Conservation (phyloP, 1,140 invertebrate genomes). For the Idris sp. region DNA sequence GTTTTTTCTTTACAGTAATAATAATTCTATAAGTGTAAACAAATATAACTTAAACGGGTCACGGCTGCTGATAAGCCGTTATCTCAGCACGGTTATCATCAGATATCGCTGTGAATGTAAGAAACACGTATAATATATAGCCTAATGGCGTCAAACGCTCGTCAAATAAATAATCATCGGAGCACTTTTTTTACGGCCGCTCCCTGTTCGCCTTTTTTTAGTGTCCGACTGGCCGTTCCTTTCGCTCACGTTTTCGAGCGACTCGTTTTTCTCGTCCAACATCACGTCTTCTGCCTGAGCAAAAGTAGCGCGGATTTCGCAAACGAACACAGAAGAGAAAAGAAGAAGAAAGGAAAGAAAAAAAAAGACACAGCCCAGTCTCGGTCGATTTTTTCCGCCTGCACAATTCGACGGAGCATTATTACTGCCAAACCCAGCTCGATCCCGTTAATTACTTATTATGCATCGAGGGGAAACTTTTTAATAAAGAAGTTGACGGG, state of each 20-base stretch:
- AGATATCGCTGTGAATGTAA: conserved; percentile 42
- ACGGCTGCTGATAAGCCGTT: conserved; percentile 52
- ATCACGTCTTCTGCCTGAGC: conserved; percentile 13
- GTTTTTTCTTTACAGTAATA: conserved; percentile 6
- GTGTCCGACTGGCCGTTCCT: background rate
- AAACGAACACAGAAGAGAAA: conserved; percentile 24
- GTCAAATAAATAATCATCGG: conserved; percentile 40
- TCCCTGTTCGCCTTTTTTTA: conserved; percentile 11
- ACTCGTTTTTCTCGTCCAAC: conserved; percentile 11
- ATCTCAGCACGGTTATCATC: conserved; percentile 52
- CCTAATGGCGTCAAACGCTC: conserved; percentile 46
- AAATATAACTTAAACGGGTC: conserved; percentile 53
- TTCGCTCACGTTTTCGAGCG: conserved; percentile 17
- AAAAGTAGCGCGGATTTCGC: conserved; percentile 30
- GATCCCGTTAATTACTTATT: background rate
- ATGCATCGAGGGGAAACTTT: background rate
- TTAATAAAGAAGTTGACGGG: background rate
- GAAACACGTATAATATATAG: conserved; percentile 23
- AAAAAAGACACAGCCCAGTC: too few species aligned
- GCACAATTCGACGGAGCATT: too few species aligned
- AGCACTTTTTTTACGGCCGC: conserved; percentile 23
- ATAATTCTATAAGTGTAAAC: conserved; percentile 16
- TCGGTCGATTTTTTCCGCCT: background rate
- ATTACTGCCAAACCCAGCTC: background rate
- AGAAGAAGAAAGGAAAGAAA: too few species aligned